Base-by-base conservation (phyloP, 2,797 vertebrate species). In the Poeciliopsis paucimaculata region DNA sequence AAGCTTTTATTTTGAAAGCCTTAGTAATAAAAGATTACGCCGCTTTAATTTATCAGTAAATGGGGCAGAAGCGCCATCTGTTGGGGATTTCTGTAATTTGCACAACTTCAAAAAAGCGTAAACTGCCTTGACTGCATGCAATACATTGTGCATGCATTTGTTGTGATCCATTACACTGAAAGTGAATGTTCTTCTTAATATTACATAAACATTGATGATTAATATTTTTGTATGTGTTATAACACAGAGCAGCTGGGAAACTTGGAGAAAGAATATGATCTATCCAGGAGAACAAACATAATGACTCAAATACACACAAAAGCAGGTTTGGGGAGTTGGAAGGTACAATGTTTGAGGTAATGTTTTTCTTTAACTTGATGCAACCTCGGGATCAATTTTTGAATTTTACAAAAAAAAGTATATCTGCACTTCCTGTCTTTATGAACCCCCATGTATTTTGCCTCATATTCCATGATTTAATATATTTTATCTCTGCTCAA, bases 401-500 rank as follows among this genome's bases (percentile, higher is more conserved):
- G 41, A 76, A 47, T 80, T 31, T 57, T 16, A 39, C 31, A 39
- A 64, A 66, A 43, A n/a, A 71, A 16, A 18, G 26, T 34, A 34
- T 45, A 80, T 75, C 16, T 78, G 47, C 47, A 77, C n/a, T n/a
- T 72, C 68, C 34, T 76, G 46, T 76, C 46, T 41, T 47, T 71
- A 28, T 72, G 41, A 28, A n/a, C 31, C 41, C 68, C 12, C 7
- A 16, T 16, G 11, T 28, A 2, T 28, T 46, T 45, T 71, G 43
- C 41, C n/a, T 72, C 43, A 72, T 1, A 68, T 8, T 53, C 20
- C 46, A 77, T 88, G 81, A 78, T n/a, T 91, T 80, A 88, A 31
- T 79, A 88, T 90, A 75, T 85, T 86, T 86, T 82, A 93, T 92
- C 83, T 88, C 70, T 34, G 77, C 79, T 91, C 89, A 90, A 74